These are phyloP conservation scores for Drosophila pectinifera DNA, from an alignment of 1,140 invertebrate species.

Conservation along the genomic window DNA sequence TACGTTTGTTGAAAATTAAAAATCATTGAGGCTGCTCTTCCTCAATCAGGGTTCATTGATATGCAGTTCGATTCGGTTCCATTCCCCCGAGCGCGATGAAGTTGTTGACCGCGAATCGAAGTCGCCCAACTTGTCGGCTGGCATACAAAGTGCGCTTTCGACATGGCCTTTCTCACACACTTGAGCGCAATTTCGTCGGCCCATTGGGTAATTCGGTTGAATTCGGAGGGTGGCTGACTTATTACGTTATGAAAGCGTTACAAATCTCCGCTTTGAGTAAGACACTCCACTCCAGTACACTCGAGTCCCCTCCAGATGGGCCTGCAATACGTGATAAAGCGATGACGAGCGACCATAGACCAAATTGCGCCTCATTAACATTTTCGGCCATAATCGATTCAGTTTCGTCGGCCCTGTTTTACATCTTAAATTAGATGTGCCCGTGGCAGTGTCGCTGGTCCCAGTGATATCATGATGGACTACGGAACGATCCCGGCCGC, in stretches of 20 bases:
- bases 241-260: constrained; percentile 73
- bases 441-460: constrained; percentile 33
- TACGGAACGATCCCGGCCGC: not conserved
- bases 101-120: constrained; percentile 71
- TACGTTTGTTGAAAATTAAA: not conserved
- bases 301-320: constrained; percentile 25
- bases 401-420: constrained; percentile 26
- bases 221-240: constrained; percentile 17
- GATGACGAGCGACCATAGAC: constrained; percentile 37
- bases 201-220: constrained; percentile 46
- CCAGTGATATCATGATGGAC: constrained; percentile 48
- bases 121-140: constrained; percentile 30
- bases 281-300: constrained; percentile 26
- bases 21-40: constrained; percentile 1
- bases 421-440: constrained; percentile 52
- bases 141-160: constrained; percentile 71
- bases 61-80: constrained; percentile 54
- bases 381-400: constrained; percentile 44
- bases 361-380: constrained; percentile 52
- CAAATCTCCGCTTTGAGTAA: constrained; percentile 51
- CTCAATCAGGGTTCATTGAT: constrained; percentile 61
- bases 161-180: constrained; percentile 37
- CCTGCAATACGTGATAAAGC: constrained; percentile 48
- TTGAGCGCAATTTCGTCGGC: constrained; percentile 32
- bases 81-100: constrained; percentile 31